A percentile compares a stretch with the other conserved stretches of the same genome.
Evolutionary conservation across 2,888 invertebrate species (phyloP).

Genomic region (Nemoura dubitans): DNA sequence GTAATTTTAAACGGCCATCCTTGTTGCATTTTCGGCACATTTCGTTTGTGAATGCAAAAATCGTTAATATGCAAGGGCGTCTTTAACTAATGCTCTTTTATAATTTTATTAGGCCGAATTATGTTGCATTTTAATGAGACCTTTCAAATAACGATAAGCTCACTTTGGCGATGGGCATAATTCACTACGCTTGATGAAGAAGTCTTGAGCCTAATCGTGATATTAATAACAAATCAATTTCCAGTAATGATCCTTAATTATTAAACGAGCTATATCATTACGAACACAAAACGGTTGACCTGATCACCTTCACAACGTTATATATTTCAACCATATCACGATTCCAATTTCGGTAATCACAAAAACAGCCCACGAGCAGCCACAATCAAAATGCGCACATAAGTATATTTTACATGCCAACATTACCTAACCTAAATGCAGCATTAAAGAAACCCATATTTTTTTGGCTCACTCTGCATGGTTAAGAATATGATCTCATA

Average conservation of each 20-base stretch:
- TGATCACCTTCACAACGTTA: not conserved
- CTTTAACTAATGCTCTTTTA: not conserved
- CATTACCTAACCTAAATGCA: too few relatives aligned
- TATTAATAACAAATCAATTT: constrained; percentile 7
- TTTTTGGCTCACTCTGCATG: not conserved
- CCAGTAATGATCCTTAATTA: not conserved
- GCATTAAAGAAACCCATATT: not conserved
- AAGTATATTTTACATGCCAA: not conserved
- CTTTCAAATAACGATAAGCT: not conserved
- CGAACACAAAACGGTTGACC: not conserved
- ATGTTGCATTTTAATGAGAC: not conserved
- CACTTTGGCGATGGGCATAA: not conserved
- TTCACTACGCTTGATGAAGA: not conserved
- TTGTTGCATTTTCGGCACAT: constrained; percentile 28
- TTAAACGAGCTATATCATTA: not conserved
- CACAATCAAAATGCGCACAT: not conserved
- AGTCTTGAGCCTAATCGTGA: not conserved
- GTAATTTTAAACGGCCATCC: not conserved
- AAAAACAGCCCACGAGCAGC: not conserved
- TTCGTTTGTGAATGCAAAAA: constrained; percentile 1
- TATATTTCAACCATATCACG: constrained; percentile 22
- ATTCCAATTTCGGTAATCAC: constrained; percentile 15
- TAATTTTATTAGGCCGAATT: constrained; percentile 18
- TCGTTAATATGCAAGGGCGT: constrained; percentile 3
- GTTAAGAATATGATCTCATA: too few relatives aligned